Percentiles rank a stretch among this genome's conserved stretches.
Evolutionary conservation across 2,113 vertebrate genomes (phyloP).

Genomic region (Grus americana): DNA sequence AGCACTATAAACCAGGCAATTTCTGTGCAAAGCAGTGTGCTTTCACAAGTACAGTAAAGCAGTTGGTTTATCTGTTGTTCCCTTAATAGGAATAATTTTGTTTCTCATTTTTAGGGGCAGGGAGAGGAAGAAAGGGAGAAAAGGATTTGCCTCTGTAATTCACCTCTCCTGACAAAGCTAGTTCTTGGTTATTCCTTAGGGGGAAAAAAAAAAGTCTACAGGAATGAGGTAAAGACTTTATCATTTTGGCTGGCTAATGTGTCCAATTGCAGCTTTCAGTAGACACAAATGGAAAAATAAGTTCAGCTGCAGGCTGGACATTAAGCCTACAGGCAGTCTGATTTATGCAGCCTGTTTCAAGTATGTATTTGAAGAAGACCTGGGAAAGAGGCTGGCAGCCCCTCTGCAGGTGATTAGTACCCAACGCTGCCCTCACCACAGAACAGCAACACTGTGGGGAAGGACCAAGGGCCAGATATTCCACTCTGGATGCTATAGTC

Average conservation of each 20-base stretch:
- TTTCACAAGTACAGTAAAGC: not conserved
- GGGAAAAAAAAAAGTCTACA: not conserved
- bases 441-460: not conserved
- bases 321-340: not conserved
- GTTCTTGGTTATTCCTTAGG: not conserved
- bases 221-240: not conserved
- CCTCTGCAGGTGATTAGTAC: not conserved
- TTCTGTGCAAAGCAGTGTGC: not conserved
- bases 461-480: not conserved
- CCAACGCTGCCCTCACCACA: not conserved
- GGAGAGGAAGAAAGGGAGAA: not conserved
- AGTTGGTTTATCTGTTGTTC: not conserved
- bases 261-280: not conserved
- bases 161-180: not conserved
- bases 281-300: conserved; percentile 28
- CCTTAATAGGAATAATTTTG: not conserved
- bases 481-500: not conserved
- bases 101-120: not conserved
- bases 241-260: not conserved
- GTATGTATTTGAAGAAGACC: not conserved
- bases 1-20: not conserved
- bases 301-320: not conserved
- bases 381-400: not conserved
- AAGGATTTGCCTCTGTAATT: not conserved
- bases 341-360: not conserved